These are phyloP conservation scores for Panagrolaimus sp. DNA, from an alignment of 1,140 invertebrate genomes.

Conservation along the genomic window DNA sequence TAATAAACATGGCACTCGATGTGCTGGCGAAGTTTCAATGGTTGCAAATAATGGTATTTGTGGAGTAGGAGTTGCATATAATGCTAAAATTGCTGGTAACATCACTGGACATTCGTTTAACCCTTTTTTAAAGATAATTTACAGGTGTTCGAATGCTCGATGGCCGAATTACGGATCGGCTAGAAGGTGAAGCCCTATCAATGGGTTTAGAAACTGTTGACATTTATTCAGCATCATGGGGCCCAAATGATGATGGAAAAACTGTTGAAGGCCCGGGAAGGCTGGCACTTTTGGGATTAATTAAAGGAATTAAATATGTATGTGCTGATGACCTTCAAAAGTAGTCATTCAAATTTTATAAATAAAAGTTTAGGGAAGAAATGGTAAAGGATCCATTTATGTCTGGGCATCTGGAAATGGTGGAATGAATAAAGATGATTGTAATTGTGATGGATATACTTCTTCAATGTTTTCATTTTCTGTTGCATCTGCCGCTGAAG, in stretches of 20 bases:
- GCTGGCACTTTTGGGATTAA: slow-evolving; percentile 88
- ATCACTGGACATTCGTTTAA: too few species aligned
- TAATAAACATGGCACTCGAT: slow-evolving; percentile 63
- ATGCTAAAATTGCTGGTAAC: slow-evolving; percentile 74
- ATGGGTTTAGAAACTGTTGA: slow-evolving; percentile 91
- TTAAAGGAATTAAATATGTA: slow-evolving; percentile 77
- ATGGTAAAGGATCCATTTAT: slow-evolving; percentile 91
- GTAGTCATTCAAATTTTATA: not conserved
- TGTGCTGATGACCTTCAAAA: slow-evolving; percentile 54
- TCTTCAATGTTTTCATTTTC: slow-evolving; percentile 78
- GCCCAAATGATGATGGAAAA: slow-evolving; percentile 84
- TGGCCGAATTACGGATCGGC: slow-evolving; percentile 79
- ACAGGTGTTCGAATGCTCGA: slow-evolving; percentile 78
- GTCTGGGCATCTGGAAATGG: slow-evolving; percentile 99
- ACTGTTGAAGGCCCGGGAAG: slow-evolving; percentile 96
- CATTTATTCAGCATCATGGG: slow-evolving; percentile 97
- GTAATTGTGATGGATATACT: slow-evolving; percentile 90
- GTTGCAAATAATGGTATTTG: slow-evolving; percentile 91
- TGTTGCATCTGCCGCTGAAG: slow-evolving; percentile 80
- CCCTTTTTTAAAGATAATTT: too few species aligned
- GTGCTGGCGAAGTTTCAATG: slow-evolving; percentile 70
- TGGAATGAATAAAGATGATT: slow-evolving; percentile 76
- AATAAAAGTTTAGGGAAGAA: slow-evolving; percentile 73
- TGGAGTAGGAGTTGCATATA: slow-evolving; percentile 87
- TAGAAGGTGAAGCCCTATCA: slow-evolving; percentile 87